Evolutionary conservation across 2,113 vertebrate genomes (phyloP).

Genomic region (Neodon shergylaensis): DNA sequence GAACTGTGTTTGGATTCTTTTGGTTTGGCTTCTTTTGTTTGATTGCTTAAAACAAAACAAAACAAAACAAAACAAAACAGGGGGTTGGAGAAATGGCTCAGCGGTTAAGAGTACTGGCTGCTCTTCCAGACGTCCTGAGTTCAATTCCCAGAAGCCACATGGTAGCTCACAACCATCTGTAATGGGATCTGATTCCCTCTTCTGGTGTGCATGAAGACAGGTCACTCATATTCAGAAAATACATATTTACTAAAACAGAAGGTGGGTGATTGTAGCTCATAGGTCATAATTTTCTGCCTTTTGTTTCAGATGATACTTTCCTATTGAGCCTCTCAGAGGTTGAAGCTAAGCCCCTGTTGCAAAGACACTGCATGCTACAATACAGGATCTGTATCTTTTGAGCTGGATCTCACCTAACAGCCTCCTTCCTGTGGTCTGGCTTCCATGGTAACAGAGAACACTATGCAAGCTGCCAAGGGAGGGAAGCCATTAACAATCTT

Average conservation of each 20-base stretch:
- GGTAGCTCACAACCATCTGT: too few relatives aligned
- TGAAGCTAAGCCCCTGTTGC: neutral
- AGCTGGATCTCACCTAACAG: neutral
- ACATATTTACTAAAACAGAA: neutral
- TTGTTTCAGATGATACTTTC: neutral
- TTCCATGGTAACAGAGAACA: neutral
- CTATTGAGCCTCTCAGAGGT: neutral
- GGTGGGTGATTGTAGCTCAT: neutral
- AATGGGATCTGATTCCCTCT: too few relatives aligned
- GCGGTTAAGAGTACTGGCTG: too few relatives aligned
- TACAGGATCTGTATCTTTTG: neutral
- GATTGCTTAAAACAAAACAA: neutral
- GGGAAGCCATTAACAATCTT: neutral
- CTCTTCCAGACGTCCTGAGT: too few relatives aligned
- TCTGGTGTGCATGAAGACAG: too few relatives aligned
- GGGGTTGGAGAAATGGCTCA: too few relatives aligned
- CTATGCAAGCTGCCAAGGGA: neutral
- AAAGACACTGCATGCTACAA: neutral
- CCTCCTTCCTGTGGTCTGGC: neutral
- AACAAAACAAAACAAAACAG: too few relatives aligned
- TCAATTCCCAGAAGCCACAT: too few relatives aligned
- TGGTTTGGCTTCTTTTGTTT: neutral
- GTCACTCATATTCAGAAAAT: too few relatives aligned
- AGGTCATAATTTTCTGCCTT: neutral
- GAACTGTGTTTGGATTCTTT: neutral